These are phyloP conservation scores for Pristionchus fissidentatus DNA, from an alignment of 2,888 invertebrate genomes.

Conservation along the genomic window DNA sequence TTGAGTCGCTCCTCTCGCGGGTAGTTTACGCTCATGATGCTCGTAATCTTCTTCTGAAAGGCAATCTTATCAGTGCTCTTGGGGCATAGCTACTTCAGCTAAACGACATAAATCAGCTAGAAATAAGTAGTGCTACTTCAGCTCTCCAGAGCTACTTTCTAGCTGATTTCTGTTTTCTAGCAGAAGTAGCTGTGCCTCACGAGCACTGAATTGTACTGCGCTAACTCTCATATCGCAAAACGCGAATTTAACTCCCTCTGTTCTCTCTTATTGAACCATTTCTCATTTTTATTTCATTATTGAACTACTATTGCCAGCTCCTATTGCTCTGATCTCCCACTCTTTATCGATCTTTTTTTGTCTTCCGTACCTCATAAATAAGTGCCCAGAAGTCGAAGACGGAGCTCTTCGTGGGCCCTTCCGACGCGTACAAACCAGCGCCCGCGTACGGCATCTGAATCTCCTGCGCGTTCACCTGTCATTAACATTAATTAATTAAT, in stretches of 20 bases:
- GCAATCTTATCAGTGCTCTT: background rate
- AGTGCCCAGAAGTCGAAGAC: conserved; percentile 57
- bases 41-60: conserved; percentile 47
- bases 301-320: too few relatives aligned
- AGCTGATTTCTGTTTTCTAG: too few relatives aligned
- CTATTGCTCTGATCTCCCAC: background rate
- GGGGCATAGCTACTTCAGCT: background rate
- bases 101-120: too few relatives aligned
- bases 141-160: too few relatives aligned
- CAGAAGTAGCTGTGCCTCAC: too few relatives aligned
- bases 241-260: background rate
- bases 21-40: conserved; percentile 52
- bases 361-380: conserved; percentile 46
- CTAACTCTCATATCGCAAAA: too few relatives aligned
- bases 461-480: conserved; percentile 54
- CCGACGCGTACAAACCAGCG: conserved; percentile 52
- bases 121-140: too few relatives aligned
- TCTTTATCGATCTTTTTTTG: background rate
- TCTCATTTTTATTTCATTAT: background rate
- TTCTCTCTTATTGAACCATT: background rate
- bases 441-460: conserved; percentile 48
- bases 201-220: too few relatives aligned
- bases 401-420: conserved; percentile 53
- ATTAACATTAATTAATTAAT: background rate
- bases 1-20: conserved; percentile 55